Evolutionary conservation across 1,140 invertebrate genomes (phyloP), one percentile per base, ranked within the genome.

Genomic region (Drosophila baimaii): DNA sequence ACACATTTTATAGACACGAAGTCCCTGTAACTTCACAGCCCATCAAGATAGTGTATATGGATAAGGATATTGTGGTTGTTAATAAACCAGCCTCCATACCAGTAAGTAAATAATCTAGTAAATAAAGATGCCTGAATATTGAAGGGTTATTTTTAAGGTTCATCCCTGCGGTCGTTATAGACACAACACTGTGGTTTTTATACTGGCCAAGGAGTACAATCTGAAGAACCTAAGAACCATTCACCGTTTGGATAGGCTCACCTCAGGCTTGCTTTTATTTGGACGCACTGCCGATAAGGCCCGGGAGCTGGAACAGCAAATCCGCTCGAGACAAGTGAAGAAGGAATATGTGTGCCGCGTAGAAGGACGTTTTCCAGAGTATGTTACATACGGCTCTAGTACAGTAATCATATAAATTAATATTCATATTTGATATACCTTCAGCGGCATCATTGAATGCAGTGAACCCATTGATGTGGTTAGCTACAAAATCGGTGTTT

Each of bases 81-180:
- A 98, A 99, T 95, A 99, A 99, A 95, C 99, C 99, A 90, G 96
- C 98, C 92, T 99, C 98, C 93, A 98, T 99, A 94, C 99, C 99
- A 93, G 98, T 96, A 96, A 96, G 95, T 96, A 81, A 80, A 66
- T 49, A 8, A 1, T 5, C 2, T 0, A 47, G 5, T 35, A 35
- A 15, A 15, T 15, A 15, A n/a, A n/a, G n/a, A n/a, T n/a, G n/a
- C n/a, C n/a, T n/a, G n/a, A n/a, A n/a, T n/a, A n/a, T n/a, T n/a
- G n/a, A 17, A 23, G 2, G 0, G 0, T 52, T 19, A 9, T 13
- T 9, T 63, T 19, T 2, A 19, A 98, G 97, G 97, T 98, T 51
- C 98, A 99, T 93, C 98, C 98, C 0, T 99, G 98, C 93, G 98
- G 98, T 57, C 94, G 98, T 69, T 99, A 99, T 92, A 94, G 98